A percentile compares a stretch with the other conserved stretches of the same genome.
These are phyloP conservation scores for Cydia splendana DNA, from an alignment of 1,140 invertebrate genomes.

Conservation along the genomic window DNA sequence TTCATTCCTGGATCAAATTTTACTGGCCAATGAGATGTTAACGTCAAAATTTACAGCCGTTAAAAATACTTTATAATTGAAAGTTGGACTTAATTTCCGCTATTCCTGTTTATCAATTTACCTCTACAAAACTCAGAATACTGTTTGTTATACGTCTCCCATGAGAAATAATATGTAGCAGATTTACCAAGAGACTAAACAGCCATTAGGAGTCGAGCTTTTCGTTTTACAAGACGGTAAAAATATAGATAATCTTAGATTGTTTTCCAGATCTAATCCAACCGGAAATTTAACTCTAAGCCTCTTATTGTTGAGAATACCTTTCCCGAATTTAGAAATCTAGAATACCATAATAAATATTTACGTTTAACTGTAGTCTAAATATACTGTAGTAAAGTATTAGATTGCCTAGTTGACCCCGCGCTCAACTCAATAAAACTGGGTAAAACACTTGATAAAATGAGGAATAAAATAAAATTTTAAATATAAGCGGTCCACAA, in stretches of 20 bases:
- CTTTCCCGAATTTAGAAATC: not conserved
- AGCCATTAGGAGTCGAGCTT: not conserved
- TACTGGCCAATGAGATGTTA: too few relatives aligned
- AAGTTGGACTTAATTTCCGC: too few relatives aligned
- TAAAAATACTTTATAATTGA: too few relatives aligned
- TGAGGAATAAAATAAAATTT: not conserved
- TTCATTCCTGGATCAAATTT: too few relatives aligned
- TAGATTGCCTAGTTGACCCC: not conserved
- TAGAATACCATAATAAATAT: not conserved
- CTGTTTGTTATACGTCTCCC: not conserved
- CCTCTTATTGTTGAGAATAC: not conserved
- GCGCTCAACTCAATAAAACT: not conserved
- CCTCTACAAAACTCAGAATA: too few relatives aligned
- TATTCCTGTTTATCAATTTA: too few relatives aligned
- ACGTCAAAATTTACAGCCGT: too few relatives aligned
- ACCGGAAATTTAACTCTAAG: not conserved
- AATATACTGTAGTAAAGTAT: not conserved
- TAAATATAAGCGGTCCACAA: too few relatives aligned
- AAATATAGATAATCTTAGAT: not conserved
- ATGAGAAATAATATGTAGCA: not conserved
- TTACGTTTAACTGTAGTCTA: not conserved
- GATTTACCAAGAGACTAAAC: not conserved
- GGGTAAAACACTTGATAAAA: not conserved
- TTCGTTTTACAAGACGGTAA: not conserved
- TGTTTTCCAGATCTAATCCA: not conserved